Conservation (phyloP, 2,797 vertebrate genomes). For the Etheostoma perlongum region DNA sequence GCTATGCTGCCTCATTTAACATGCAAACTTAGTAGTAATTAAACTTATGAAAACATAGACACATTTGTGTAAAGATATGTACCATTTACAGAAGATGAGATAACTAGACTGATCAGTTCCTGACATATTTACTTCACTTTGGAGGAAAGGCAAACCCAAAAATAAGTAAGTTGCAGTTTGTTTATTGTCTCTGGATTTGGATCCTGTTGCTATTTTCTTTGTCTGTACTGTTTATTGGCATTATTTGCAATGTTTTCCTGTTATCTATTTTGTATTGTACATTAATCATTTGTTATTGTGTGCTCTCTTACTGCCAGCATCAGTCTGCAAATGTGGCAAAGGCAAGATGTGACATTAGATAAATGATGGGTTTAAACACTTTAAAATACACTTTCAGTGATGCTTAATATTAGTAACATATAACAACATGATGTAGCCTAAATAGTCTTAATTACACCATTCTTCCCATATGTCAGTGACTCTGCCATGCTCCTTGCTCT, state of each 20-base stretch:
- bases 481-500: neutral
- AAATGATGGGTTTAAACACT: constrained; percentile 3
- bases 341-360: neutral
- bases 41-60: neutral
- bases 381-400: constrained; percentile 24
- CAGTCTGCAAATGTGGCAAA: constrained; percentile 10
- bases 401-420: neutral
- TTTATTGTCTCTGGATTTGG: constrained; percentile 29
- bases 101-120: neutral
- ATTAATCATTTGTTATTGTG: constrained; percentile 35
- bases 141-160: neutral
- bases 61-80: too few relatives aligned
- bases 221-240: constrained; percentile 12
- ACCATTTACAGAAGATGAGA: too few relatives aligned
- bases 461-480: neutral
- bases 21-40: neutral
- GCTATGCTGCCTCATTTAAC: constrained; percentile 8
- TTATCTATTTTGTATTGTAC: constrained; percentile 20
- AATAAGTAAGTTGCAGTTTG: neutral
- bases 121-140: neutral
- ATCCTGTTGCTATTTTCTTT: constrained; percentile 16
- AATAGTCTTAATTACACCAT: neutral
- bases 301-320: constrained; percentile 7
- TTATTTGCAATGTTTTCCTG: neutral
- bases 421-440: neutral